Conservation (phyloP, 2,113 vertebrate species). For the Semnornis frantzii region DNA sequence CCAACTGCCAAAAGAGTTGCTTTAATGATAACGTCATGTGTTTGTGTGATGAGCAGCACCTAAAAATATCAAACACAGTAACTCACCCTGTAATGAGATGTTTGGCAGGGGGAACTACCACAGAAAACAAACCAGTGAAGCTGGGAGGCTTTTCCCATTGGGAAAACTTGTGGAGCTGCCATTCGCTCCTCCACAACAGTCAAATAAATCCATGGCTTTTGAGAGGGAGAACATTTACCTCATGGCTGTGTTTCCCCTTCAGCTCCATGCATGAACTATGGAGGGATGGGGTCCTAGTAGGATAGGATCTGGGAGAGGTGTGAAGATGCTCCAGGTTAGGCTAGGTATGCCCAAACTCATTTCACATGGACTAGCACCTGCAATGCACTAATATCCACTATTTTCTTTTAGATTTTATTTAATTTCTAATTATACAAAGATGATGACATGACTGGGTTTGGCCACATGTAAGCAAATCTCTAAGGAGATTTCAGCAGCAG, state of each 20-base stretch:
- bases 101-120: not conserved
- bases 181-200: not conserved
- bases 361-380: not conserved
- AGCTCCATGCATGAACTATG: not conserved
- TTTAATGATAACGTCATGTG: slow-evolving; percentile 10
- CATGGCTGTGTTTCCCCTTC: not conserved
- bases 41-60: not conserved
- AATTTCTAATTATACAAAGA: not conserved
- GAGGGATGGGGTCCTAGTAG: rapidly evolving
- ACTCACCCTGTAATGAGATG: not conserved
- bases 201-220: not conserved
- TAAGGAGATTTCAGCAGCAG: not conserved
- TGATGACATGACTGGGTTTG: not conserved
- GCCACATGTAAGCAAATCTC: not conserved
- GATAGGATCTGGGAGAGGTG: rapidly evolving
- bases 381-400: not conserved
- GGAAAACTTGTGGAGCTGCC: not conserved
- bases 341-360: not conserved
- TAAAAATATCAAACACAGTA: slow-evolving; percentile 1
- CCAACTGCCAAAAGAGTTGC: not conserved
- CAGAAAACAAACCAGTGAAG: not conserved
- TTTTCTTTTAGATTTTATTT: not conserved
- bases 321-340: not conserved
- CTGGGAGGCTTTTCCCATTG: not conserved
- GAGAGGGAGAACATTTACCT: not conserved